Evolutionary conservation across 2,797 vertebrate species (phyloP), one percentile per base, ranked within the genome.

Genomic region (Onychomys arenicola): DNA sequence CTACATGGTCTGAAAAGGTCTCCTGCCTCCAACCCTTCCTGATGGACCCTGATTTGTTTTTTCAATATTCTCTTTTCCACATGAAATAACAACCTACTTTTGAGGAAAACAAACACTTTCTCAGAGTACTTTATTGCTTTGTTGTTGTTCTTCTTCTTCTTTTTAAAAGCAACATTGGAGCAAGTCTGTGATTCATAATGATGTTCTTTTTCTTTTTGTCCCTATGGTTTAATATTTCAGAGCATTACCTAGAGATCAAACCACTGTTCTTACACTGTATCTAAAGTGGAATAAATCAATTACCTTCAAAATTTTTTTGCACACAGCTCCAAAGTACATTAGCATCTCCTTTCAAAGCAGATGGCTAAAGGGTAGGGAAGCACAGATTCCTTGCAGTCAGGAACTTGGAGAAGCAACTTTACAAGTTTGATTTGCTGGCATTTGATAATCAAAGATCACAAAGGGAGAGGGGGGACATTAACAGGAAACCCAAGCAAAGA

Each of bases 81-180:
- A 83, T 40, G 80, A 55, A 87, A 81, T 4, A 82, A 65, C 55
- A 94, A 69, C 37, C 67, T 94, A 17, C 19, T 55, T 34, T 76
- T 49, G 25, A 89, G 78, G 69, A 95, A 93, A 95, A 55, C 43
- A 49, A 95, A 90, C 46, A 77, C 37, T 61, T 87, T 80, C 69
- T 89, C 27, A 46, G 46, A 59, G 43, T 57, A 29, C 87, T 94
- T 87, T 80, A 76, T 77, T 90, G 52, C 52, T 52, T 52, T 52
- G 10, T 49, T 46, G n/a, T n/a, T n/a, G n/a, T 23, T 89, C 91
- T 96, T 97, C 23, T 84, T 90, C 23, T 32, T 89, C 19, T 34
- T 61, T 84, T 77, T 46, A 32, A n/a, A 95, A 78, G 5, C 29
- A 83, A 27, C 91, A 86, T 77, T 59, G 23, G 89, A 93, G 67